phyloP scores from a whole-genome alignment of 2,888 invertebrate species.

The Pristionchus arcanus region DNA sequence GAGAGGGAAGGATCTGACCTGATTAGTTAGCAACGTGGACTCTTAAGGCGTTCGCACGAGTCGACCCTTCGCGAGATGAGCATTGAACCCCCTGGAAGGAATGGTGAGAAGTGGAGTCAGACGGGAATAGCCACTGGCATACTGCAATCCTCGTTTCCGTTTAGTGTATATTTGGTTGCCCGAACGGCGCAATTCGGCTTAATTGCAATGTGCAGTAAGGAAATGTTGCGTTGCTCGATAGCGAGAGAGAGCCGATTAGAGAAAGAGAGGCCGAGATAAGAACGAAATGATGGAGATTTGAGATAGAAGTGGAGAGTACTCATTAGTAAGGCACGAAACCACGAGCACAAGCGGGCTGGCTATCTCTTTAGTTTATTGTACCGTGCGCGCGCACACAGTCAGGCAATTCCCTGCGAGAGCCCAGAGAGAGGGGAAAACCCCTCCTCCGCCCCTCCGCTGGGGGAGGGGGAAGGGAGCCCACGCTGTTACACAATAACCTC shows the following conservation, averaged over 20 bases:
- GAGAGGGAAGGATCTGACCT: conserved; percentile 22
- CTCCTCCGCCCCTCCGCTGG: neutral
- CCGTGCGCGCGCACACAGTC: neutral
- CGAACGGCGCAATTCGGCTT: neutral
- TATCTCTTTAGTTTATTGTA: conserved; percentile 47
- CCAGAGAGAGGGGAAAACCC: neutral
- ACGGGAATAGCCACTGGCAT: neutral
- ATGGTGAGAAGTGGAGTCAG: neutral
- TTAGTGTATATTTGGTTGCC: neutral
- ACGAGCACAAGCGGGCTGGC: neutral
- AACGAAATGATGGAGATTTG: neutral
- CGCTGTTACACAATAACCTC: neutral
- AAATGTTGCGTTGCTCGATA: neutral
- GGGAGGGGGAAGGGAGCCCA: neutral
- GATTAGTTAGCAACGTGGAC: conserved; percentile 44
- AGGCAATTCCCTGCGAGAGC: conserved; percentile 38
- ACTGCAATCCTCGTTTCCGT: neutral
- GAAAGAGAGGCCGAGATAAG: conserved; percentile 11
- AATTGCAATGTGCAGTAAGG: neutral
- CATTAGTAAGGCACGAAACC: neutral
- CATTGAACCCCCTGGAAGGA: conserved; percentile 3
- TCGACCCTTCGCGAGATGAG: neutral
- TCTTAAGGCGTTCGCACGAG: neutral
- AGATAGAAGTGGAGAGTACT: conserved; percentile 6
- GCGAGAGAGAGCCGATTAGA: conserved; percentile 12